These are phyloP conservation scores for Bombus haemorrhoidalis DNA, from an alignment of 1,140 invertebrate genomes.

Conservation along the genomic window DNA sequence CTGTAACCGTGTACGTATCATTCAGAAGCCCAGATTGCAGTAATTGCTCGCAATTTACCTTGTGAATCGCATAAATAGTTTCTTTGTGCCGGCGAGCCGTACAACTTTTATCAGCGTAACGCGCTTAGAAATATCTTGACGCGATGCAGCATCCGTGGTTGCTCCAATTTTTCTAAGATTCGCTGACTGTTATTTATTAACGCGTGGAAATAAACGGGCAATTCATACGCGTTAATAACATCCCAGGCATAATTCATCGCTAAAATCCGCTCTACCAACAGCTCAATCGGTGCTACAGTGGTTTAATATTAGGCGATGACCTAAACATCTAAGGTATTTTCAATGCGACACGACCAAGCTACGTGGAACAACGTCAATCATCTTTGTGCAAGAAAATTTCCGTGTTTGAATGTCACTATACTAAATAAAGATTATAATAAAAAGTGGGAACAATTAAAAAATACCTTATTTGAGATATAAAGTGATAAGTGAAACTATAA, in stretches of 20 bases:
- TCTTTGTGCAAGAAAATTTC: slow-evolving; percentile 24
- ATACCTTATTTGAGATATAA: background rate
- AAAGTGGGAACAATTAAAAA: background rate
- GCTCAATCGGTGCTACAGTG: slow-evolving; percentile 30
- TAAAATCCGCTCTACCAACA: slow-evolving; percentile 47
- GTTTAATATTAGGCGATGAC: slow-evolving; percentile 67
- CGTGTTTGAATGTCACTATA: background rate
- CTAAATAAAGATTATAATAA: too few relatives aligned
- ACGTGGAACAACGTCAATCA: background rate
- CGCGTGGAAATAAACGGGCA: slow-evolving; percentile 62
- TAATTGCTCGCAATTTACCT: slow-evolving; percentile 48
- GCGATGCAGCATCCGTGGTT: slow-evolving; percentile 11
- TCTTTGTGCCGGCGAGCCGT: slow-evolving; percentile 25
- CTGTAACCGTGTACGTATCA: slow-evolving; percentile 8
- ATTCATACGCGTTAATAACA: slow-evolving; percentile 63
- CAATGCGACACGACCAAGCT: slow-evolving; percentile 34
- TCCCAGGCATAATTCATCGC: slow-evolving; percentile 60
- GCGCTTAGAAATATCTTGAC: slow-evolving; percentile 32
- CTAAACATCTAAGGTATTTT: slow-evolving; percentile 53
- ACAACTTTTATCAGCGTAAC: slow-evolving; percentile 31
- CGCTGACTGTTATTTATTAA: slow-evolving; percentile 65
- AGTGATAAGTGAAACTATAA: background rate
- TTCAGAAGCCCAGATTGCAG: slow-evolving; percentile 14
- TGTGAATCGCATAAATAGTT: slow-evolving; percentile 42
- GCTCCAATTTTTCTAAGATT: slow-evolving; percentile 55